Percentiles rank a stretch among this genome's conserved stretches.
Evolutionary conservation across 2,797 vertebrate genomes (phyloP).

Genomic region (Sebastes itinus): DNA sequence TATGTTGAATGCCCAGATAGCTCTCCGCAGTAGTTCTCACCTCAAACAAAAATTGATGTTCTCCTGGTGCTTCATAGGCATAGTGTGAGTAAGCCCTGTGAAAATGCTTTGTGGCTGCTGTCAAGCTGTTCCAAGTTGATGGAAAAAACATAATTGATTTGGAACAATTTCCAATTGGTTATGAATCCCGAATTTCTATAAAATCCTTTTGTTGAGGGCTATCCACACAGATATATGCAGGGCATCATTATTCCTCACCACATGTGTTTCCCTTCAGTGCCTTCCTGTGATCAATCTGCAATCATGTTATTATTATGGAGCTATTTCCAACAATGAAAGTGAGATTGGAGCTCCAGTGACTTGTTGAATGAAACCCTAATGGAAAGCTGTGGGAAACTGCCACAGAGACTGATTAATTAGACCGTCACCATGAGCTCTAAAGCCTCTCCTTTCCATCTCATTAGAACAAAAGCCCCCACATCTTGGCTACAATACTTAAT

Average conservation of each 20-base stretch:
- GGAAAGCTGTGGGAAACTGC: slow-evolving; percentile 85
- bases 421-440: slow-evolving; percentile 84
- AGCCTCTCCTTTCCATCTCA: slow-evolving; percentile 84
- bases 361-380: slow-evolving; percentile 82
- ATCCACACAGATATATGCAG: slow-evolving; percentile 34
- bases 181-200: slow-evolving; percentile 50
- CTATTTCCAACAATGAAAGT: slow-evolving; percentile 75
- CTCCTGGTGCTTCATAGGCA: slow-evolving; percentile 25
- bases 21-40: slow-evolving; percentile 57
- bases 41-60: slow-evolving; percentile 48
- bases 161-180: slow-evolving; percentile 54
- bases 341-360: slow-evolving; percentile 69
- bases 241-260: slow-evolving; percentile 70
- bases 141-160: slow-evolving; percentile 67
- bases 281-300: slow-evolving; percentile 76
- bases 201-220: slow-evolving; percentile 56
- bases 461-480: slow-evolving; percentile 84
- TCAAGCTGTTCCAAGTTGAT: slow-evolving; percentile 51
- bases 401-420: slow-evolving; percentile 92
- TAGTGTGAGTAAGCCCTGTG: slow-evolving; percentile 29
- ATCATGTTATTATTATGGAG: slow-evolving; percentile 79
- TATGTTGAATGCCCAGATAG: slow-evolving; percentile 57
- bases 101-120: slow-evolving; percentile 44
- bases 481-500: slow-evolving; percentile 88
- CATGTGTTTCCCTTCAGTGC: slow-evolving; percentile 68